Conservation (phyloP, 2,888 invertebrate species). For the Cantharis flavilabris region DNA sequence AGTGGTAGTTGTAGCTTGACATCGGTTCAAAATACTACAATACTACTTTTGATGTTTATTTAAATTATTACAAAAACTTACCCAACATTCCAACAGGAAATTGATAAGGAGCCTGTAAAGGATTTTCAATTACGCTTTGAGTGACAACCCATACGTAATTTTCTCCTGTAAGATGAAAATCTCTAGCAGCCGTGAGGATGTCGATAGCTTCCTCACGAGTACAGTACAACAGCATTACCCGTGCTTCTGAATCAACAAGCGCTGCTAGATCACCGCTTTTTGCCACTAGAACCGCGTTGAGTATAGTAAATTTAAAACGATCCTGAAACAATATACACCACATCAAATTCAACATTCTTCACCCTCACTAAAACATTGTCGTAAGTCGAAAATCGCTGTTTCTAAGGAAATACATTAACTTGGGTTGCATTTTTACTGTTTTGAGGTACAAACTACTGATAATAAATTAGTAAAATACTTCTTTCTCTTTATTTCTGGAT, state of each 20-base stretch:
- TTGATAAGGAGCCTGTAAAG: conserved; percentile 72
- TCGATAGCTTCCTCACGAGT: conserved; percentile 85
- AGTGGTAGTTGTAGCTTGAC: too few species aligned
- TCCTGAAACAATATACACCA: conserved; percentile 54
- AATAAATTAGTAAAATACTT: too few species aligned
- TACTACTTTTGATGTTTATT: not conserved
- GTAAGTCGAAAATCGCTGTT: too few species aligned
- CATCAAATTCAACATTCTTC: too few species aligned
- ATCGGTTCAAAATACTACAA: too few species aligned
- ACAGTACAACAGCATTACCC: conserved; percentile 91
- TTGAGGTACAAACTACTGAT: too few species aligned
- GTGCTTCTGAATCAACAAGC: conserved; percentile 85
- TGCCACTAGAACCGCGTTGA: conserved; percentile 85
- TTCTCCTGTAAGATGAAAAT: conserved; percentile 81
- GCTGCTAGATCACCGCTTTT: conserved; percentile 77
- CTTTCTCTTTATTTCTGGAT: too few species aligned
- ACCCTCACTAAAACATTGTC: too few species aligned
- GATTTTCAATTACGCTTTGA: conserved; percentile 87
- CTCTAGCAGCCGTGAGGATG: conserved; percentile 77
- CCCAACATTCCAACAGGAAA: conserved; percentile 93
- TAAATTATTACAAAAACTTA: conserved; percentile 53
- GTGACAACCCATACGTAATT: conserved; percentile 98
- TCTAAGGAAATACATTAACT: too few species aligned
- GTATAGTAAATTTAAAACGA: conserved; percentile 78
- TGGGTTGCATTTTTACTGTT: too few species aligned